A percentile compares a stretch with the other conserved stretches of the same genome.
Evolutionary conservation across 2,888 invertebrate species (phyloP).

Genomic region (Herminia tarsipennalis): DNA sequence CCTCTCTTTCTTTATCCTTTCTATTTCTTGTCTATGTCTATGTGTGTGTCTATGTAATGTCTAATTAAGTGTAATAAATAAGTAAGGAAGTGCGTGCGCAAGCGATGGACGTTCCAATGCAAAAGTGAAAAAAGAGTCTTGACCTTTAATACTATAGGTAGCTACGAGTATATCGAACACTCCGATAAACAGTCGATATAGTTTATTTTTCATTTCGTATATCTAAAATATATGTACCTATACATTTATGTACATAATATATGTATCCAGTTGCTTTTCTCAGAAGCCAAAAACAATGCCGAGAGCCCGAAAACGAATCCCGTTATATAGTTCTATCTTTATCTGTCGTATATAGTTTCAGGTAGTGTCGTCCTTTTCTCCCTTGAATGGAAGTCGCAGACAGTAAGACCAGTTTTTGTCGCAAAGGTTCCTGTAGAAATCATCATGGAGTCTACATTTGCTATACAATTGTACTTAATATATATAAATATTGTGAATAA

Average conservation of each 20-base stretch:
- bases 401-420: constrained; percentile 78
- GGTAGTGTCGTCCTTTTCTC: constrained; percentile 59
- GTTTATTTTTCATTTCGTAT: no score
- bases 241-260: neutral
- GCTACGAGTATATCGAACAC: no score
- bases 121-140: no score
- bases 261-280: constrained; percentile 40
- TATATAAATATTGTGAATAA: constrained; percentile 5
- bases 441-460: constrained; percentile 46
- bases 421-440: constrained; percentile 44
- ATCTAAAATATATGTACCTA: neutral
- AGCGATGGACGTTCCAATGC: no score
- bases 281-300: constrained; percentile 45
- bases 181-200: no score
- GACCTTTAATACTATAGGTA: no score
- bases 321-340: constrained; percentile 66
- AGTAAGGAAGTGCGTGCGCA: no score
- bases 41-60: no score
- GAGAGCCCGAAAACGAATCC: constrained; percentile 58
- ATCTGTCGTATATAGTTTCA: constrained; percentile 34
- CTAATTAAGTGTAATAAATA: no score
- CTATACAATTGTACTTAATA: constrained; percentile 26
- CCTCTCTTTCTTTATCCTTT: no score
- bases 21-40: no score
- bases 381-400: constrained; percentile 78